Base-by-base conservation (phyloP, 2,113 vertebrate species). In the Salvelinus fontinalis region DNA sequence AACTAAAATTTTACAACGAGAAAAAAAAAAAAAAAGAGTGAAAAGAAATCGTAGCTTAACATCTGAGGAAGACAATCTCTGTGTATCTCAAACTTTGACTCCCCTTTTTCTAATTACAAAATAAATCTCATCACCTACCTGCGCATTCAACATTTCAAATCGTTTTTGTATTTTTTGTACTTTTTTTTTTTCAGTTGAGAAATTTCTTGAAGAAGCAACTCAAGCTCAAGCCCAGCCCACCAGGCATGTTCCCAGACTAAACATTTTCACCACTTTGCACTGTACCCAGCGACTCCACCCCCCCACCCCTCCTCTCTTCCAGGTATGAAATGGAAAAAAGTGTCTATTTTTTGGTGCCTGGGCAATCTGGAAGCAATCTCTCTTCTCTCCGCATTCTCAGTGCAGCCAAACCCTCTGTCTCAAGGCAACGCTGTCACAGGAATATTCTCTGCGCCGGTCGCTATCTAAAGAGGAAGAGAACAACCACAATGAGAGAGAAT, bases 321-420 rank as follows among this genome's bases (percentile, higher is more conserved):
- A 93, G 93, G 93, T 94, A 93, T 93, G 95, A 95, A 94, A 92
- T 93, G 92, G 39, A 93, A 95, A 92, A 95, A 94, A 94, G 91
- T 93, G 94, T 95, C 94, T 92, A 86, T 73, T 85, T 88, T 94
- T 91, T 89, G 92, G 95, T 91, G 95, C 93, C 95, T 95, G 95
- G 96, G 95, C 96, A 95, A 95, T 96, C 95, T 95, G 95, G 95
- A 96, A 96, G 95, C 94, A 95, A 95, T 95, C 92, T 94, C 94
- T 29, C 70, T n/a, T 94, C 93, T 95, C 94, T 81, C 84, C 87
- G 80, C 85, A 93, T 95, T 93, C 94, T 96, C 94, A 95, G 90
- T 92, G 95, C 96, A 90, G 95, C 90, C 87, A 93, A 54, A 16
- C 95, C 93, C 95, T 93, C 94, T 93, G 94, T 95, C 95, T 95